Percentiles rank a stretch among this genome's conserved stretches.
phyloP scores from a whole-genome alignment of 64 coral and sea anemone genomes.

The Cladopsammia gracilis region DNA sequence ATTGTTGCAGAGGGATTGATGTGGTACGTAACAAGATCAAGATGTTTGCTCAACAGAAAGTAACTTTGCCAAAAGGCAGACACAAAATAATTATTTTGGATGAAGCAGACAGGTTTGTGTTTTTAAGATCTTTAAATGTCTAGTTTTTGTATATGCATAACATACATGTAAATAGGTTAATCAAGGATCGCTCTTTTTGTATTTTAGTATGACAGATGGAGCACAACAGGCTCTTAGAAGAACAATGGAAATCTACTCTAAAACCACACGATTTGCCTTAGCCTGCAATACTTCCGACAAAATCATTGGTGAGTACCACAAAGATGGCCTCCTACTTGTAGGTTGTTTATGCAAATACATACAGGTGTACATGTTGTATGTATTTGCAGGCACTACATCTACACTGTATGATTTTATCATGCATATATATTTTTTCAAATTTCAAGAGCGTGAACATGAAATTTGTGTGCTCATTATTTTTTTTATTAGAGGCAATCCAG shows the following conservation, averaged over 20 bases:
- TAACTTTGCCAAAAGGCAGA: conserved; percentile 97
- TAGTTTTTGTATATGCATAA: background rate
- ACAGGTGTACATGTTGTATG: too few species aligned
- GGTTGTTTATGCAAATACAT: background rate
- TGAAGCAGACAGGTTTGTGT: conserved; percentile 94
- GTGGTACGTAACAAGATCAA: conserved; percentile 99
- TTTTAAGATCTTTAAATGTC: background rate
- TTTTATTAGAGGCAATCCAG: conserved; percentile 95
- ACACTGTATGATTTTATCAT: too few species aligned
- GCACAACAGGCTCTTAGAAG: conserved; percentile 97
- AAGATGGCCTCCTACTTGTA: background rate
- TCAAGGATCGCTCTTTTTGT: background rate
- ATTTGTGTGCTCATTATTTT: background rate
- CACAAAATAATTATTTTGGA: conserved; percentile 99
- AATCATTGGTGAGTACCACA: conserved; percentile 87
- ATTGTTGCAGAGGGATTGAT: conserved; percentile 90
- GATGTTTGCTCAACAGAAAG: conserved; percentile 99
- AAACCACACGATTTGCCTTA: conserved; percentile 98
- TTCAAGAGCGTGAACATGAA: background rate
- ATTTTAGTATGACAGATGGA: conserved; percentile 93
- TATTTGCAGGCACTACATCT: too few species aligned
- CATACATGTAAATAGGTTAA: background rate
- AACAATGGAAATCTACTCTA: conserved; percentile 99
- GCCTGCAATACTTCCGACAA: conserved; percentile 99
- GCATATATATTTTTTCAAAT: too few species aligned